Evolutionary conservation across 2,797 vertebrate genomes (phyloP), one percentile per base, ranked within the genome.

Genomic region (Discoglossus pictus): DNA sequence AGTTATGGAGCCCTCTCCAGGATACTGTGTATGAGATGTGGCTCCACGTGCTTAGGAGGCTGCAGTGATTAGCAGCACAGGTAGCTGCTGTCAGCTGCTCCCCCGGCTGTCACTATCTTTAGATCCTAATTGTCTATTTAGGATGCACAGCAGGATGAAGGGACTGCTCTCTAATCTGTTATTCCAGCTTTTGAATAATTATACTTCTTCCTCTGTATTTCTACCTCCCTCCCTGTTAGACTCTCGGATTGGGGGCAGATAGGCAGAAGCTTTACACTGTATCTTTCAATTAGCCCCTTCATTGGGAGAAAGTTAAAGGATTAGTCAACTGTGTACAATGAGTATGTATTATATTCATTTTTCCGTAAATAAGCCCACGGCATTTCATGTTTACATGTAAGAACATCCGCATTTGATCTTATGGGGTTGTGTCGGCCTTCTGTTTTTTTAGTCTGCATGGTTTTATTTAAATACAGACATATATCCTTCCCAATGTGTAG

Each of bases 91-190:
- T 61, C 56, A 61, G 56, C 48, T 35, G 40, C 67, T 70, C 42
- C 67, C 39, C 50, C 31, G 27, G 34, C 67, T 62, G 67, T 62
- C 67, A 70, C 59, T 70, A 62, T 70, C 67, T 70, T 70, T 62
- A 62, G 67, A 62, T 55, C 23, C 34, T 70, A 55, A 70, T 63
- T 55, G 59, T 62, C 50, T 70, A 70, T 62, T 70, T 59, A 70
- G 67, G 59, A 12, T 23, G 35, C 51, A 42, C 59, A 40, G 42
- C 12, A 18, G 35, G 18, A 35, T 31, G 50, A 62, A 51, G 51
- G 21, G 59, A 42, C n/a, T 23, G 47, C 65, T 35, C 36, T 68
- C 55, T 70, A 55, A 62, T 70, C 59, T 70, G 59, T 70, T 55
- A 70, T 70, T 70, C 23, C 23, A 56, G 40, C n/a, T 39, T 62